These are phyloP conservation scores for Artibeus lituratus DNA, from an alignment of 2,797 vertebrate genomes.

Conservation along the genomic window DNA sequence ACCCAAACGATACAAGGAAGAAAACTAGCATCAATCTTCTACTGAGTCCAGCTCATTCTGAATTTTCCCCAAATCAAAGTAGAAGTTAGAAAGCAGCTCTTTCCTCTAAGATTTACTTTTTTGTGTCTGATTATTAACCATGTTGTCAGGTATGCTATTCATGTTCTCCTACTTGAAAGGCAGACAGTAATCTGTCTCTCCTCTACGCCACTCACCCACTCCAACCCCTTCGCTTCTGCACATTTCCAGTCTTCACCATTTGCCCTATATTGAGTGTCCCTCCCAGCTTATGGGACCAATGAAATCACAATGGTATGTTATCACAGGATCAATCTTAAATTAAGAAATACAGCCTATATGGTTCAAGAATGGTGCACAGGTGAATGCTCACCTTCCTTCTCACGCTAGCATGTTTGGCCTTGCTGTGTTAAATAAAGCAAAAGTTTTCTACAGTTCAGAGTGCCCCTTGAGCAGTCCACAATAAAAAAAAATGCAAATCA, in stretches of 20 bases:
- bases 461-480: neutral
- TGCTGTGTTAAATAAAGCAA: neutral
- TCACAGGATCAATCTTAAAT: neutral
- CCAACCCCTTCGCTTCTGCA: neutral
- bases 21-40: neutral
- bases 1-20: neutral
- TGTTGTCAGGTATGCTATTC: neutral
- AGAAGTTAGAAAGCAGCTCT: conserved; percentile 25
- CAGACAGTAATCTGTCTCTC: neutral
- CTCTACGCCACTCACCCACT: neutral
- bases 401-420: neutral
- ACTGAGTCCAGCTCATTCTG: neutral
- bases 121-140: neutral
- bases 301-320: neutral
- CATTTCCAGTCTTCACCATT: neutral
- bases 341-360: neutral
- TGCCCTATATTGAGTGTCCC: neutral
- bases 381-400: neutral
- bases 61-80: conserved; percentile 34
- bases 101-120: conserved; percentile 13
- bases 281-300: neutral
- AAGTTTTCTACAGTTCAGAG: neutral
- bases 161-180: neutral
- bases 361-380: neutral
- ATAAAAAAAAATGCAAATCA: neutral